These are phyloP conservation scores for Drosophila orena DNA, from an alignment of 1,140 invertebrate species.

Conservation along the genomic window DNA sequence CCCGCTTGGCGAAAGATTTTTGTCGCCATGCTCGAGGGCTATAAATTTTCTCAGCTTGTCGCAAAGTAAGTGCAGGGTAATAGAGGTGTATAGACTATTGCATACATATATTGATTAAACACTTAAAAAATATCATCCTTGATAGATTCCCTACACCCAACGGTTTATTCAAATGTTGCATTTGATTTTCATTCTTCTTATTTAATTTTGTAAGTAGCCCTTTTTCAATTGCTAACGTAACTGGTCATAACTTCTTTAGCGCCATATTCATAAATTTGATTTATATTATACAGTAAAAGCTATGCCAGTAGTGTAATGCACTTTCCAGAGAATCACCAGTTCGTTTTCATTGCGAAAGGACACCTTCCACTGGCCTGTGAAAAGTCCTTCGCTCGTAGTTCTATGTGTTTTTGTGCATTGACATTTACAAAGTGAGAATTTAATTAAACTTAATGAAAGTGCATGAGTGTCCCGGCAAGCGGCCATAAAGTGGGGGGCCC, in stretches of 20 bases:
- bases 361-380: conserved; percentile 24
- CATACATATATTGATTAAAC: too few relatives aligned
- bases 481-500: conserved; percentile 20
- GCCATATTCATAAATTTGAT: too few relatives aligned
- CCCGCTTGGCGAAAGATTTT: conserved; percentile 67
- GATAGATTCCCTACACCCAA: too few relatives aligned
- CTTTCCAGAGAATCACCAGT: neutral
- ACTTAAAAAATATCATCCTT: neutral
- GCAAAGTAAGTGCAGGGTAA: conserved; percentile 28
- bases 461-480: conserved; percentile 58
- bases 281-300: too few relatives aligned
- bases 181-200: too few relatives aligned
- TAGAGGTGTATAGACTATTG: conserved; percentile 1
- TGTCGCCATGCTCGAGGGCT: conserved; percentile 70
- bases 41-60: conserved; percentile 78
- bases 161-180: too few relatives aligned
- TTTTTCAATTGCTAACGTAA: too few relatives aligned
- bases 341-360: neutral
- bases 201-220: too few relatives aligned
- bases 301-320: too few relatives aligned
- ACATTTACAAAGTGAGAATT: conserved; percentile 83
- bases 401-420: conserved; percentile 65
- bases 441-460: conserved; percentile 82
- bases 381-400: conserved; percentile 46
- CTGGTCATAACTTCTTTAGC: too few relatives aligned